Conservation (phyloP, 1,140 invertebrate genomes). For the Drosophila rhopaloa region DNA sequence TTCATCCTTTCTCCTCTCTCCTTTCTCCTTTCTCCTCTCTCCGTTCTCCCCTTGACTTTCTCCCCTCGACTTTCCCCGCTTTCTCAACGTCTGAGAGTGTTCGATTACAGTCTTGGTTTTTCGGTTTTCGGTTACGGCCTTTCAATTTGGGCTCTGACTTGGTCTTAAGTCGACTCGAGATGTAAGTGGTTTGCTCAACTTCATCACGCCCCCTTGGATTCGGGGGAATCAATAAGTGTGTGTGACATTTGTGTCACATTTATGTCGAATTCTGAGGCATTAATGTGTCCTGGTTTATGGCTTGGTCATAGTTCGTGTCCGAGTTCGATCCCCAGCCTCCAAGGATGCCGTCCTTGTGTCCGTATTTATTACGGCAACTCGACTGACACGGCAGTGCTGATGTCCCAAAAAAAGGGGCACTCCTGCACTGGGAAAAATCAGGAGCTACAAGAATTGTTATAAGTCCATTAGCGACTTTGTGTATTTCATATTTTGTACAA, state of each 20-base stretch:
- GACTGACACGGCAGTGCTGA: slow-evolving; percentile 40
- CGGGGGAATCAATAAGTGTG: slow-evolving; percentile 66
- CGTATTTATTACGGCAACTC: slow-evolving; percentile 67
- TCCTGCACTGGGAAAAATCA: background rate
- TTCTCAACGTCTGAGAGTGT: slow-evolving; percentile 7
- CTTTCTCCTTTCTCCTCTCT: background rate
- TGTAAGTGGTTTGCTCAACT: slow-evolving; percentile 54
- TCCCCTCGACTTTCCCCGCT: background rate
- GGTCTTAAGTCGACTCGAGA: slow-evolving; percentile 46
- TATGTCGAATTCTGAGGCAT: slow-evolving; percentile 72
- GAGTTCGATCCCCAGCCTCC: slow-evolving; percentile 5
- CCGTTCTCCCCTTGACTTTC: background rate
- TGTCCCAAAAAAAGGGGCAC: slow-evolving; percentile 24
- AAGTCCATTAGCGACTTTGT: no score
- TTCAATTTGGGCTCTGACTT: slow-evolving; percentile 43
- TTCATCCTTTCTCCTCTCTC: background rate
- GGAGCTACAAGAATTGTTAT: no score
- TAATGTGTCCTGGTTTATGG: slow-evolving; percentile 69
- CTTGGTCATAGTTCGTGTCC: slow-evolving; percentile 44
- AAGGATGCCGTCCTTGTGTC: slow-evolving; percentile 47
- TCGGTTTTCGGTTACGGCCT: slow-evolving; percentile 49
- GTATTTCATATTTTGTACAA: no score
- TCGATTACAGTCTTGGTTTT: slow-evolving; percentile 55
- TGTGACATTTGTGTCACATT: slow-evolving; percentile 80
- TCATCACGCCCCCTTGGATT: background rate